These are phyloP conservation scores for Oikopleura vanhoeffeni DNA, from an alignment of 23 tunicate genomes.

Conservation along the genomic window DNA sequence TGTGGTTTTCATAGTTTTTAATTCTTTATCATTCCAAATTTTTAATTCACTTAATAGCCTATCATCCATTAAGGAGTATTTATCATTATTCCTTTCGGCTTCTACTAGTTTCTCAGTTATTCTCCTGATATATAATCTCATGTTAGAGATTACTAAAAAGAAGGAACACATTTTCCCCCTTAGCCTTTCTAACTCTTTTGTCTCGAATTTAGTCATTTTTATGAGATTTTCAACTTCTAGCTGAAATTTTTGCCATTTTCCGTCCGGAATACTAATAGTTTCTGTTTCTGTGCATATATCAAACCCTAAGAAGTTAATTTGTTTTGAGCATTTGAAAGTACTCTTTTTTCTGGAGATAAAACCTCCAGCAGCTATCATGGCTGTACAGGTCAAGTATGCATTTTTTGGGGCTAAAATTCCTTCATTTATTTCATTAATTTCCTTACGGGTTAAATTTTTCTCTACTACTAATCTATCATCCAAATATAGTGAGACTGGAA, in stretches of 20 bases:
- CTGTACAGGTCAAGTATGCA: background rate
- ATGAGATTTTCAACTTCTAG: background rate
- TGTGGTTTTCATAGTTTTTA: too few species aligned
- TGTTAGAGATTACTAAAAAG: background rate
- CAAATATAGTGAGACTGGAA: background rate
- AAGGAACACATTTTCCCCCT: background rate
- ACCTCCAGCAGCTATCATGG: background rate
- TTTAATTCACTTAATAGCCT: too few species aligned
- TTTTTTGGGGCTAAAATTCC: background rate
- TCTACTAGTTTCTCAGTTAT: too few species aligned
- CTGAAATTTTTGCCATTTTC: background rate
- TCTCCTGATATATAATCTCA: background rate
- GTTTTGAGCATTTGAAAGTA: background rate
- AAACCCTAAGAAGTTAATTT: background rate
- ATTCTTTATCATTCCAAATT: too few species aligned
- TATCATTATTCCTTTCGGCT: too few species aligned
- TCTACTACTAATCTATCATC: background rate
- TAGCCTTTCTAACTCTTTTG: background rate
- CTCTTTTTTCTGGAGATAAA: background rate
- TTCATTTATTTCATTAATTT: background rate
- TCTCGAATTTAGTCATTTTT: too few species aligned
- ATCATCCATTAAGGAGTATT: too few species aligned
- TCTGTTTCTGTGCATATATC: background rate
- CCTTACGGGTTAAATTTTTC: too few species aligned
- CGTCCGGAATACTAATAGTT: too few species aligned